Conservation (phyloP, 2,888 invertebrate genomes). For the Polyploca ridens region DNA sequence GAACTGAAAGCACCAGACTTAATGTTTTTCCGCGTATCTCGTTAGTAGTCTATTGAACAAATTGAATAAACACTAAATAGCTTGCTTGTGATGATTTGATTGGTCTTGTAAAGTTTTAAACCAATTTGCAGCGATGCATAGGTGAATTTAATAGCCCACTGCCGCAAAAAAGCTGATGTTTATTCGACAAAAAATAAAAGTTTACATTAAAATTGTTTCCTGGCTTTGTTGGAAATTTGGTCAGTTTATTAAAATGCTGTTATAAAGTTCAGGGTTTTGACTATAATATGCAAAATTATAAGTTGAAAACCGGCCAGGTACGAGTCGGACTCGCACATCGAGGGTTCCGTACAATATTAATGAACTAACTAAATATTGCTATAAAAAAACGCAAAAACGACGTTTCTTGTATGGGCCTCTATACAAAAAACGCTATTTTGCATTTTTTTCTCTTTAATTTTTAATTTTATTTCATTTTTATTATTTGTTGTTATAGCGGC, state of each 20-base stretch:
- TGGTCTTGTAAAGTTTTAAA: neutral
- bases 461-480: too few species aligned
- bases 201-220: neutral
- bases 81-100: conserved; percentile 19
- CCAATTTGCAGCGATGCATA: conserved; percentile 5
- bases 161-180: neutral
- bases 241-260: neutral
- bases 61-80: conserved; percentile 36
- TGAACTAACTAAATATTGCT: too few species aligned
- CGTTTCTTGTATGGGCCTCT: too few species aligned
- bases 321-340: too few species aligned
- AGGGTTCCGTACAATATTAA: too few species aligned
- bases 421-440: too few species aligned
- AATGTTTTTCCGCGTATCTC: conserved; percentile 48
- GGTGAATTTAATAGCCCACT: neutral
- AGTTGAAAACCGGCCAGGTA: too few species aligned
- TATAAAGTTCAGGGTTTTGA: neutral
- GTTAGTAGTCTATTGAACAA: conserved; percentile 46
- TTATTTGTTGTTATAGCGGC: too few species aligned
- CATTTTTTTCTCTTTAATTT: too few species aligned
- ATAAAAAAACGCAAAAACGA: too few species aligned
- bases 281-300: too few species aligned
- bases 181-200: neutral
- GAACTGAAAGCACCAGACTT: conserved; percentile 39
- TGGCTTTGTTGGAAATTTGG: neutral